Base-by-base conservation (phyloP, 2,888 invertebrate genomes). In the Arge pagana region DNA sequence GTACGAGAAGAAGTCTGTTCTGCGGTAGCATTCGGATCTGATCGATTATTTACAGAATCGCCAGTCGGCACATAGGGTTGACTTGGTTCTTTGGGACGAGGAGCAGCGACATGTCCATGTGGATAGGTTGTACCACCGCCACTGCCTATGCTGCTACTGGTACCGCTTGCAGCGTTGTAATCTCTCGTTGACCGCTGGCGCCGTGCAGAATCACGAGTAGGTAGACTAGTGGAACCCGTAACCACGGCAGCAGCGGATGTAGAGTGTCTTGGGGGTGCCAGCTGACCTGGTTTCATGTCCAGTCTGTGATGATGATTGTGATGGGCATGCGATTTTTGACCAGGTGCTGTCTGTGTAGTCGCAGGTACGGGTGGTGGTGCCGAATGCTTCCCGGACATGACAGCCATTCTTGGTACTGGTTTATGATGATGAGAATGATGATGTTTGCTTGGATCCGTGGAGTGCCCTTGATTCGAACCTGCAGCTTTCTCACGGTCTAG, bases 401-500 rank as follows among this genome's bases (percentile, higher is more conserved):
- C 72, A 56, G 74, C 65, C 37, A 58, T 55, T 24, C 64, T 58
- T 16, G 61, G 50, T 26, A 45, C 57, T 31, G 63, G 64, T 43
- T 72, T 72, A 18, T 67, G 70, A 23, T 72, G 71, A 52, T 72
- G 71, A 4, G 73, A 66, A 51, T 70, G 68, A n/a, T n/a, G n/a
- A 48, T 68, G 70, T 36, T 70, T 71, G 33, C 63, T 64, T 15
- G 63, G 59, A 28, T 65, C 71, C 40, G 23, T 48, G 37, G 37
- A 23, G 8, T 36, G 48, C 23, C 45, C 49, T 23, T 57, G 45
- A 5, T 43, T 54, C 2, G 59, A 56, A 1, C 50, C 55, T 3
- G 55, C 45, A 3, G 62, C 56, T 55, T 82, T 74, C 51, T 83
- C 83, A 2, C 82, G 68, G 52, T 84, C 83, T 56, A 84, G 76